These are phyloP conservation scores for Spodoptera picta DNA, from an alignment of 2,888 invertebrate genomes.

Conservation along the genomic window DNA sequence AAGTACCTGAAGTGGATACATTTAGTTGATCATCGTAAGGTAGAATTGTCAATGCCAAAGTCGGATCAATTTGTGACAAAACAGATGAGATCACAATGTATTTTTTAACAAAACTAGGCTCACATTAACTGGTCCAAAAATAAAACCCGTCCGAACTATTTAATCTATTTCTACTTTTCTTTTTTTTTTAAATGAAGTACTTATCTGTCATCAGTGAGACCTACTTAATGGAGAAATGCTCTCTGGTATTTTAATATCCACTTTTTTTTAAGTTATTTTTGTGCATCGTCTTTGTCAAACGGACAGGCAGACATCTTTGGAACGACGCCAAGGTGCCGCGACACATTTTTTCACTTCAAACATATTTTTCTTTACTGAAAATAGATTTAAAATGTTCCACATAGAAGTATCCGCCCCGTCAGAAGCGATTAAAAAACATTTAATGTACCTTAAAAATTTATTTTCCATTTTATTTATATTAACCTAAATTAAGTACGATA, in stretches of 20 bases:
- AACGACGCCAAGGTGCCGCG: slow-evolving; percentile 63
- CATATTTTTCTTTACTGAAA: slow-evolving; percentile 30
- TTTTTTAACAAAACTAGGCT: too few species aligned
- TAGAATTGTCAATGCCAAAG: too few species aligned
- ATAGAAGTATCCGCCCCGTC: slow-evolving; percentile 67
- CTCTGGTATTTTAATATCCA: neutral
- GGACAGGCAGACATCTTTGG: slow-evolving; percentile 48
- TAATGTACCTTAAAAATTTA: slow-evolving; percentile 82
- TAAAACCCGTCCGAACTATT: too few species aligned
- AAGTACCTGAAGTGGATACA: too few species aligned
- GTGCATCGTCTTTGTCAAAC: slow-evolving; percentile 22
- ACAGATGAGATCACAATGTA: too few species aligned
- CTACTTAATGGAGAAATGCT: too few species aligned
- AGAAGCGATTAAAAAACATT: slow-evolving; percentile 55
- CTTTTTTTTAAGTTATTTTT: slow-evolving; percentile 27
- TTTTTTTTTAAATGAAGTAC: too few species aligned
- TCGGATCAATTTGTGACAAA: too few species aligned
- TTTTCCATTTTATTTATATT: slow-evolving; percentile 85
- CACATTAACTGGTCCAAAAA: too few species aligned
- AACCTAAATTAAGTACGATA: slow-evolving; percentile 86
- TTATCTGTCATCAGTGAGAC: too few species aligned
- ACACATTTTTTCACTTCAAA: slow-evolving; percentile 62
- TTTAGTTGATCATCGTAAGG: too few species aligned
- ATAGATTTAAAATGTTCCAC: slow-evolving; percentile 21
- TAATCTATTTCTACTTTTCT: too few species aligned